These are phyloP conservation scores for Latheticus oryzae DNA, from an alignment of 2,888 invertebrate species.

Conservation along the genomic window DNA sequence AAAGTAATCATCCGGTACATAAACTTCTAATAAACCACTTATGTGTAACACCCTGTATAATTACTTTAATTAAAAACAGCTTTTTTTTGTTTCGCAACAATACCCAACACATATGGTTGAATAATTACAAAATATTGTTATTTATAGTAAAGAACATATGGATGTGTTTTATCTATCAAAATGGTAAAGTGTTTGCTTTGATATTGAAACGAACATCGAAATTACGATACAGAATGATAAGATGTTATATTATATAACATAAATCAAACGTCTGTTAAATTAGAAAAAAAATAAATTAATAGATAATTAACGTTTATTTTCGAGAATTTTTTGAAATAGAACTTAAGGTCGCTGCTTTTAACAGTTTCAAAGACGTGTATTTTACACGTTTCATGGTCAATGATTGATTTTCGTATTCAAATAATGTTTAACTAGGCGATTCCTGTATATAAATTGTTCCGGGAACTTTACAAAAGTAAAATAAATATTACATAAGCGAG, in stretches of 20 bases:
- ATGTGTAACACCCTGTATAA: too few species aligned
- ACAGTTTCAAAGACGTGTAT: conserved; percentile 10
- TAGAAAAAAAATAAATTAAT: conserved; percentile 18
- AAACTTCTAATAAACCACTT: too few species aligned
- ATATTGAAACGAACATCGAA: conserved; percentile 28
- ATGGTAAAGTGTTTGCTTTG: conserved; percentile 37
- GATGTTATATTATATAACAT: conserved; percentile 37
- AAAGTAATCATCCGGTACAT: too few species aligned
- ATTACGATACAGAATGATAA: conserved; percentile 39
- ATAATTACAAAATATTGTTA: conserved; percentile 36
- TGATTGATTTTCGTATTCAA: conserved; percentile 23
- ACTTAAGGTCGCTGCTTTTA: conserved; percentile 13
- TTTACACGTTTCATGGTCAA: conserved; percentile 22
- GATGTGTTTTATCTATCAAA: conserved; percentile 38
- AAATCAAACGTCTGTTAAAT: conserved; percentile 28
- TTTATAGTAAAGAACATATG: conserved; percentile 42
- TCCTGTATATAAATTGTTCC: conserved; percentile 24
- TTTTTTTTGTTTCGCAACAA: conserved; percentile 22
- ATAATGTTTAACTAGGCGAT: conserved; percentile 16
- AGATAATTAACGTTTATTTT: conserved; percentile 2
- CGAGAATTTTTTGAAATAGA: conserved; percentile 5
- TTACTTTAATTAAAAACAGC: too few species aligned
- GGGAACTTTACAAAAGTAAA: conserved; percentile 28
- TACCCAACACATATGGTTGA: conserved; percentile 24
- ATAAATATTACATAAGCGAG: too few species aligned